A percentile compares a stretch with the other conserved stretches of the same genome.
Conservation (phyloP, 2,888 invertebrate genomes). For the Leptarthrus brevirostris region DNA sequence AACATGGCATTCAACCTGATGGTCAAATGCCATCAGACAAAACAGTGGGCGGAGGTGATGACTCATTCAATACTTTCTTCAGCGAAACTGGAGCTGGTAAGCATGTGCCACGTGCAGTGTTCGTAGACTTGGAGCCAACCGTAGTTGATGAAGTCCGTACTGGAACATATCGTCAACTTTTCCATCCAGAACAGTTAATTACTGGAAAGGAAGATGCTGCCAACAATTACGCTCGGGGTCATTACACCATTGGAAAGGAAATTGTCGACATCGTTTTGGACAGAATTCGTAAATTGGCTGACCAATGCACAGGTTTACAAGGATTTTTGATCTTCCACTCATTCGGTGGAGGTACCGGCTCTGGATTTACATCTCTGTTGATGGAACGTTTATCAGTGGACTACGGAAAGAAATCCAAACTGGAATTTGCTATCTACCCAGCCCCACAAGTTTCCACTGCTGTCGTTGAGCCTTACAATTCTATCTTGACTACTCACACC, state of each 20-base stretch:
- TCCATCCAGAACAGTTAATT: conserved; percentile 77
- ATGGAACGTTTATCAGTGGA: too few species aligned
- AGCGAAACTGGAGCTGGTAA: conserved; percentile 68
- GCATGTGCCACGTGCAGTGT: conserved; percentile 74
- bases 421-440: conserved; percentile 74
- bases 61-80: conserved; percentile 86
- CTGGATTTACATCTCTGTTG: conserved; percentile 74
- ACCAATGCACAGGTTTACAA: conserved; percentile 71
- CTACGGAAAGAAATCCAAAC: too few species aligned
- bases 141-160: conserved; percentile 70
- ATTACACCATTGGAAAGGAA: conserved; percentile 75
- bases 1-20: too few species aligned
- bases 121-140: conserved; percentile 77
- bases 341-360: conserved; percentile 73
- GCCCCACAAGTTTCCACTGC: conserved; percentile 73
- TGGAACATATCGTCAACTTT: conserved; percentile 72
- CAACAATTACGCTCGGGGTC: conserved; percentile 77
- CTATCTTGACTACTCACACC: conserved; percentile 89
- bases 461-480: conserved; percentile 94
- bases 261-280: conserved; percentile 71
- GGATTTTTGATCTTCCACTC: conserved; percentile 76
- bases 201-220: conserved; percentile 79
- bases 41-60: conserved; percentile 65
- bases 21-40: too few species aligned
- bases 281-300: conserved; percentile 70